Evolutionary conservation across 2,797 vertebrate genomes (phyloP).

Genomic region (Myotis findleyi): DNA sequence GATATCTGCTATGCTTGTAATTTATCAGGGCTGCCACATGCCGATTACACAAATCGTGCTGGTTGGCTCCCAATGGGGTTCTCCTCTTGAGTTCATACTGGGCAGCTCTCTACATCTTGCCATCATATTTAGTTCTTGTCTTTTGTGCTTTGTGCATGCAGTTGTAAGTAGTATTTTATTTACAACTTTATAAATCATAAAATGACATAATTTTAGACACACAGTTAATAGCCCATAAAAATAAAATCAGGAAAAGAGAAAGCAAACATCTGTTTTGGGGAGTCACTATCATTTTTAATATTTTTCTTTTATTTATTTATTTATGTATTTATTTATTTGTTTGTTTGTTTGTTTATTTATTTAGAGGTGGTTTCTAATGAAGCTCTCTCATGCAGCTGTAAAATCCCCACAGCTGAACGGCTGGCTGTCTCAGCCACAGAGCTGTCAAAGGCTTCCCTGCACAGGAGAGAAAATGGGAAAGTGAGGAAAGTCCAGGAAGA

Average conservation of each 20-base stretch:
- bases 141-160: background rate
- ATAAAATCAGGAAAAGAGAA: constrained; percentile 30
- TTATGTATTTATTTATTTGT: background rate
- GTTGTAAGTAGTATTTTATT: background rate
- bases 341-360: too few species aligned
- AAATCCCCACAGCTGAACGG: constrained; percentile 13
- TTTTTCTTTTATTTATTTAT: background rate
- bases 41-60: background rate
- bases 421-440: background rate
- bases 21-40: background rate
- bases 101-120: background rate
- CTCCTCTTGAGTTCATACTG: background rate
- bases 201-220: constrained; percentile 18
- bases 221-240: background rate
- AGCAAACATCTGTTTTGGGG: background rate
- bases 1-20: background rate
- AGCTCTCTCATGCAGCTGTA: constrained; percentile 35
- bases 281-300: background rate
- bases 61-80: background rate
- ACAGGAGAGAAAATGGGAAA: background rate
- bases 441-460: background rate
- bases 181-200: constrained; percentile 30
- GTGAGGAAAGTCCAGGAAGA: background rate
- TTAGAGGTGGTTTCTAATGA: constrained; percentile 17
- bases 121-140: background rate